phyloP scores from a whole-genome alignment of 2,888 invertebrate species.

The Amorpha juglandis region DNA sequence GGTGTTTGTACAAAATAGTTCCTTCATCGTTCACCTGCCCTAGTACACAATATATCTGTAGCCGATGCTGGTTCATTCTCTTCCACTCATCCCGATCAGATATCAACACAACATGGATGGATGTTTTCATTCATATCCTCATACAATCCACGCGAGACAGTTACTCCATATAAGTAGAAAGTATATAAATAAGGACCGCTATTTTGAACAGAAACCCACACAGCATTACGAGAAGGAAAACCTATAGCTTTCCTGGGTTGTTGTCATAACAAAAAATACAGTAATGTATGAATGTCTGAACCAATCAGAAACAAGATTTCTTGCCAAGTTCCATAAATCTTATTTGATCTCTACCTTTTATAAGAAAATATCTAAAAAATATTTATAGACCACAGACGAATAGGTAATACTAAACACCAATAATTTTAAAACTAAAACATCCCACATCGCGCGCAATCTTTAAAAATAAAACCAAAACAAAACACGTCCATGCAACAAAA shows the following conservation, averaged over 20 bases:
- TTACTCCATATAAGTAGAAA: not conserved
- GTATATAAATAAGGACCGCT: not conserved
- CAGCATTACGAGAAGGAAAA: not conserved
- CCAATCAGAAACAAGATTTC: not conserved
- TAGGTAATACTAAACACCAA: not conserved
- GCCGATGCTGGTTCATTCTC: too few species aligned
- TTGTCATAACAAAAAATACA: not conserved
- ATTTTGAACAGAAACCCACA: not conserved
- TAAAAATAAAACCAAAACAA: not conserved
- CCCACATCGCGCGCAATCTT: not conserved
- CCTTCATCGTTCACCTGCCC: too few species aligned
- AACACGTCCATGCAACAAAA: slow-evolving; percentile 26
- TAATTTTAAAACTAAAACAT: not conserved
- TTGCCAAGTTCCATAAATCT: not conserved
- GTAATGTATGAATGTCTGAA: too few species aligned
- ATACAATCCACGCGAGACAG: too few species aligned
- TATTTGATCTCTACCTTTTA: not conserved
- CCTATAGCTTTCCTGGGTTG: too few species aligned
- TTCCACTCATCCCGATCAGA: too few species aligned
- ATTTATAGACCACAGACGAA: not conserved
- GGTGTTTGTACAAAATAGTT: too few species aligned
- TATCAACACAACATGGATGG: too few species aligned
- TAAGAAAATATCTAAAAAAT: not conserved
- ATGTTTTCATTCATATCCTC: too few species aligned
- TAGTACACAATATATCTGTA: too few species aligned